phyloP scores from a whole-genome alignment of 2,888 invertebrate genomes.

The Tiliacea citrago region DNA sequence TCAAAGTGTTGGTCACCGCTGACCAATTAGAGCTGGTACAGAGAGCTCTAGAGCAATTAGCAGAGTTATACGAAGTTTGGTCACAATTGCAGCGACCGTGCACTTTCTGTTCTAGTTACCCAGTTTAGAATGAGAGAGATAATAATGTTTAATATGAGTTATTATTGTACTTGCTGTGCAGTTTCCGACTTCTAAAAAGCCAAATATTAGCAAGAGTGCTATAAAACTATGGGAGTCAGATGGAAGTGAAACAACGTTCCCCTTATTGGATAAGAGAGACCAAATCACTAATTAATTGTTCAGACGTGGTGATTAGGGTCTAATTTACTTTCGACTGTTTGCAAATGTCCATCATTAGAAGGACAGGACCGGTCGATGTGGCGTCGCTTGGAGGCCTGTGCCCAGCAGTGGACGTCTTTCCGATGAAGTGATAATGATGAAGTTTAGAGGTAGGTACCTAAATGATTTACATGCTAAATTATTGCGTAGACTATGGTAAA shows the following conservation, averaged over 20 bases:
- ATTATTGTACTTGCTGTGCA: not conserved
- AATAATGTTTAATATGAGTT: not conserved
- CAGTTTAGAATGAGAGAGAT: slow-evolving; percentile 11
- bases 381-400: too few species aligned
- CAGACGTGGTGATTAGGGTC: not conserved
- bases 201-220: not conserved
- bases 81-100: slow-evolving; percentile 19
- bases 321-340: not conserved
- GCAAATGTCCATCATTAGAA: not conserved
- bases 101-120: slow-evolving; percentile 11
- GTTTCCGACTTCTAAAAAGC: not conserved
- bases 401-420: too few species aligned
- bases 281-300: not conserved
- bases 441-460: too few species aligned
- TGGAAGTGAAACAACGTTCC: not conserved
- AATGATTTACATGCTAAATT: too few species aligned
- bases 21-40: slow-evolving; percentile 32
- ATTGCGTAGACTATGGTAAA: too few species aligned
- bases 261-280: not conserved
- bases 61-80: slow-evolving; percentile 16
- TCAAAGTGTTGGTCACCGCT: slow-evolving; percentile 29
- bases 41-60: slow-evolving; percentile 40
- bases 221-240: not conserved
- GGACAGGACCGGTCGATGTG: too few species aligned
- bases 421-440: too few species aligned